These are phyloP conservation scores for Euphydryas editha DNA, from an alignment of 2,888 invertebrate genomes.

Conservation along the genomic window DNA sequence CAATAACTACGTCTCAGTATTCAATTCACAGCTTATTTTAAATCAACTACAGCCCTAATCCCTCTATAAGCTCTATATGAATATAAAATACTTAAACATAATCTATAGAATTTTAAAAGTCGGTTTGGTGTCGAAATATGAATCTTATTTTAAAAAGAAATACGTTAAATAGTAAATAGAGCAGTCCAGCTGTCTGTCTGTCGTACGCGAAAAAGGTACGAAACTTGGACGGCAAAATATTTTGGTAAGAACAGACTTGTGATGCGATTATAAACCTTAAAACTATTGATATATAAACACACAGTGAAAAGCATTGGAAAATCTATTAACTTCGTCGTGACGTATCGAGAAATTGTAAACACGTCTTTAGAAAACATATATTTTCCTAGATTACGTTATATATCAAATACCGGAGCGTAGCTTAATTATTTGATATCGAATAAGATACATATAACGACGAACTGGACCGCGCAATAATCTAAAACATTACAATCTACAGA, in stretches of 20 bases:
- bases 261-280: constrained; percentile 34
- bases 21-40: constrained; percentile 50
- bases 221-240: constrained; percentile 81
- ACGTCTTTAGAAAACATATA: constrained; percentile 35
- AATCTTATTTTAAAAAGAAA: constrained; percentile 60
- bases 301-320: constrained; percentile 35
- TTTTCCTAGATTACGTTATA: constrained; percentile 26
- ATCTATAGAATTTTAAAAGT: constrained; percentile 65
- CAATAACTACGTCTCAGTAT: constrained; percentile 37
- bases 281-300: constrained; percentile 28
- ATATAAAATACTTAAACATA: constrained; percentile 74
- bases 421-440: constrained; percentile 40
- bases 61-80: constrained; percentile 81
- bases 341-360: constrained; percentile 34
- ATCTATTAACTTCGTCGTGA: constrained; percentile 28
- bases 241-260: constrained; percentile 56
- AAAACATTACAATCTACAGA: constrained; percentile 69
- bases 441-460: constrained; percentile 41
- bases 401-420: constrained; percentile 30
- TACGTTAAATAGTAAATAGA: constrained; percentile 53
- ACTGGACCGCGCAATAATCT: constrained; percentile 68
- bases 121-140: constrained; percentile 72
- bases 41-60: constrained; percentile 69
- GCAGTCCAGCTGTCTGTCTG: constrained; percentile 68
- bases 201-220: constrained; percentile 51